A percentile compares a stretch with the other conserved stretches of the same genome.
These are phyloP conservation scores for Rhopilema esculentum DNA, from an alignment of 30 jellyfish, hydroid and myxozoan species.

Conservation along the genomic window DNA sequence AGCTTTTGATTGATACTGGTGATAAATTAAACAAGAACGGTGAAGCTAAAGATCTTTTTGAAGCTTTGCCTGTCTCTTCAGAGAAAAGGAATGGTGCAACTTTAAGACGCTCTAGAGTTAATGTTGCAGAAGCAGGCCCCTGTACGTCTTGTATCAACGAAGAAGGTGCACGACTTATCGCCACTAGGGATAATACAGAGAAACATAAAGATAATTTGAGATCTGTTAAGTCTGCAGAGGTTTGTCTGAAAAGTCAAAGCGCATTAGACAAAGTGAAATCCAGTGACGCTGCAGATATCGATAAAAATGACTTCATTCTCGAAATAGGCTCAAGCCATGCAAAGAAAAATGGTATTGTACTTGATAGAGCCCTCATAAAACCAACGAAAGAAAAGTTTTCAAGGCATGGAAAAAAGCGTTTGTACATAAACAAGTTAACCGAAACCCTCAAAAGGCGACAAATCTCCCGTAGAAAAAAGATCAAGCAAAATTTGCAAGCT, in stretches of 20 bases:
- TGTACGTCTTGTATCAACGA: background rate
- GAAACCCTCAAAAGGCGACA: background rate
- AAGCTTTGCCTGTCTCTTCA: background rate
- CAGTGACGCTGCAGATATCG: no score
- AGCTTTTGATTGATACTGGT: background rate
- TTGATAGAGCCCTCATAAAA: no score
- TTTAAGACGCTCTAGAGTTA: background rate
- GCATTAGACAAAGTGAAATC: no score
- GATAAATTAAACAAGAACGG: background rate
- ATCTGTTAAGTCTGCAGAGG: no score
- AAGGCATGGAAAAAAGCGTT: background rate
- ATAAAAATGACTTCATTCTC: no score
- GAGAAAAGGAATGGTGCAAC: background rate
- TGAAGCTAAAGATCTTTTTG: background rate
- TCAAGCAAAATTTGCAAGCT: background rate
- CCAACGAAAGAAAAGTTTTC: background rate
- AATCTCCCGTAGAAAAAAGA: background rate
- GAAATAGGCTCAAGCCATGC: no score
- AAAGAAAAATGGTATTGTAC: no score
- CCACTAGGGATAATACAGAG: no score
- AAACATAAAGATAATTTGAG: no score
- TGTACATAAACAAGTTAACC: background rate
- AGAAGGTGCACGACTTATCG: no score
- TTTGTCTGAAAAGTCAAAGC: no score
- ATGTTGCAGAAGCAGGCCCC: background rate